Percentiles rank a stretch among this genome's conserved stretches.
Conservation (phyloP, 30 jellyfish, hydroid and myxozoan genomes). For the Aurelia coerulea region DNA sequence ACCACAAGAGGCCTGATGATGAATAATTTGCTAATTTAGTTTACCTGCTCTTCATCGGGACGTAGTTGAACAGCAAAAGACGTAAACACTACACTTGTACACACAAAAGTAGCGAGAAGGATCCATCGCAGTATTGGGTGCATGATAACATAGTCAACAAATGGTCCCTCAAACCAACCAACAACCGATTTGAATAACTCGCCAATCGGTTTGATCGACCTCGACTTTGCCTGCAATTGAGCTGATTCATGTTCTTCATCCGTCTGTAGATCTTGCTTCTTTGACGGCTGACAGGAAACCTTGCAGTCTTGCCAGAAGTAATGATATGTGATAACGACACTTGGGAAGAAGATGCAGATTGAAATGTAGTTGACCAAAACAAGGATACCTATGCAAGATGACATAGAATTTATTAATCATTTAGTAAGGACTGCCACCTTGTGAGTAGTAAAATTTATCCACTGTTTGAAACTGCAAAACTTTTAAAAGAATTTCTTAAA, state of each 20-base stretch:
- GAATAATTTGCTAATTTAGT: no score
- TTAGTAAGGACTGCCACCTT: no score
- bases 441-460: no score
- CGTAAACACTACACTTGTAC: slow-evolving; percentile 55
- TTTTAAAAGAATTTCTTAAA: slow-evolving; percentile 1
- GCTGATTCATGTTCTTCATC: not conserved
- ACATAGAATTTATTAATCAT: no score
- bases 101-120: slow-evolving; percentile 40
- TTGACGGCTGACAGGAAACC: slow-evolving; percentile 8
- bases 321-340: slow-evolving; percentile 92
- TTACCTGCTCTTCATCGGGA: slow-evolving; percentile 97
- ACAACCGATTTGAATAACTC: slow-evolving; percentile 79
- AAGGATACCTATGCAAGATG: slow-evolving; percentile 69
- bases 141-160: slow-evolving; percentile 72
- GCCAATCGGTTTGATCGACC: slow-evolving; percentile 55
- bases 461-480: not conserved
- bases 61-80: slow-evolving; percentile 83
- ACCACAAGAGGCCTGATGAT: no score
- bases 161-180: slow-evolving; percentile 88
- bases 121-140: slow-evolving; percentile 83
- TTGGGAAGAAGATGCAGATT: slow-evolving; percentile 94
- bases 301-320: slow-evolving; percentile 75
- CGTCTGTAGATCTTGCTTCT: slow-evolving; percentile 13
- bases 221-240: not conserved
- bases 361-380: slow-evolving; percentile 88